Evolutionary conservation across 2,797 vertebrate species (phyloP), one percentile per base, ranked within the genome.

Genomic region (Buphagus erythrorhynchus): DNA sequence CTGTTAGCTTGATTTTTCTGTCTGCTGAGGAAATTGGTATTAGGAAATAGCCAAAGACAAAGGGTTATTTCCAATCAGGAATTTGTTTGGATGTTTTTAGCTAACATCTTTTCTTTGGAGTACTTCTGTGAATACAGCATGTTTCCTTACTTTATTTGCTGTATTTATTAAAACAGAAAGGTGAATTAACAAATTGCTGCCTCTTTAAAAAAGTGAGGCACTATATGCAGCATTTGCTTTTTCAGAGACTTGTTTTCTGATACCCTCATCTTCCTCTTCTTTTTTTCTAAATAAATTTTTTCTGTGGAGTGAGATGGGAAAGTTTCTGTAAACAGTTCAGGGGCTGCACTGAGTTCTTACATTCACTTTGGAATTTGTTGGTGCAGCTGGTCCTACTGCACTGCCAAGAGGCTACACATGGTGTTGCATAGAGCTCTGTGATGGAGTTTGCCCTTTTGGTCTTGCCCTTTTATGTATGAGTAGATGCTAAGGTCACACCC

Each of bases 161-260:
- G 20, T 40, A 67, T 86, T 81, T 87, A 20, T 68, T 89, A 81
- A 89, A 92, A 68, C 9, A 66, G 68, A 57, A 68, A 78, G 63
- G 51, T 66, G 28, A 82, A 74, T 66, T 77, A 86, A 63, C 20
- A 71, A 76, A 63, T 42, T 1, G 5, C 45, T 61, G 20, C 42
- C 58, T 80, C 18, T 14, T 77, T 91, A 11, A 40, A 67, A 63
- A 78, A 38, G 28, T 78, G n/a, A 61, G 49, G 9, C 51, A 42
- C 26, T 57, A 24, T 22, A 18, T 65, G 43, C 20, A 65, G 26
- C 38, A 57, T 69, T 87, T 65, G 18, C 29, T 77, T 92, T 77
- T 65, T n/a, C 33, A 71, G 58, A 61, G 26, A 61, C 31, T 15
- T 54, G 12, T 91, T 93, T 91, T 65, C 42, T 43, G 21, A 73